Conservation (phyloP, 2,888 invertebrate species). For the Celastrina argiolus region DNA sequence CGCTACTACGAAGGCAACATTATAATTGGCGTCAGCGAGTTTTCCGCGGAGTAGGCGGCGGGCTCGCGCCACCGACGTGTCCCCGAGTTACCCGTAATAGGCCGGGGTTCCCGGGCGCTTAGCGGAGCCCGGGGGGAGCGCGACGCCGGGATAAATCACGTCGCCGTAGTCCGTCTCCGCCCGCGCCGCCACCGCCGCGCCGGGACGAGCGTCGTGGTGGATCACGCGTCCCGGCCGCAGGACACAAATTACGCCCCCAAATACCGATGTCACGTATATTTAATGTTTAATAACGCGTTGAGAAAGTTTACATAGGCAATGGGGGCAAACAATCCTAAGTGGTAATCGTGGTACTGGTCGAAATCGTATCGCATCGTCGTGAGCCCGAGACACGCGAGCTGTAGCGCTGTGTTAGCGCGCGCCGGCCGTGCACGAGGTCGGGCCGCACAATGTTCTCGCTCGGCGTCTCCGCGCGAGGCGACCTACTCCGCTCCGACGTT, state of each 20-base stretch:
- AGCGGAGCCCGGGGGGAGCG: neutral
- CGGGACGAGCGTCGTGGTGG: neutral
- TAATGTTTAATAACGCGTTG: neutral
- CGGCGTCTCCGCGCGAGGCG: neutral
- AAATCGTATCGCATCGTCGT: too few relatives aligned
- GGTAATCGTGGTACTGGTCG: too few relatives aligned
- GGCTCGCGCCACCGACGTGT: neutral
- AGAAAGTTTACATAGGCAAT: neutral
- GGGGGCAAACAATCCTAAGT: too few relatives aligned
- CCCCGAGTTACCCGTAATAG: neutral
- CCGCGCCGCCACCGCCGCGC: neutral
- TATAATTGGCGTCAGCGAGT: neutral
- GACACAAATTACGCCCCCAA: neutral
- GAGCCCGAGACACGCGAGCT: neutral
- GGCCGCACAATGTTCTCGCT: neutral
- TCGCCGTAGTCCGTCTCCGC: neutral
- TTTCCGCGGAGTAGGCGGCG: neutral
- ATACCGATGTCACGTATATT: neutral
- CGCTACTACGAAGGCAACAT: neutral
- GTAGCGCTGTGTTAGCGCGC: neutral
- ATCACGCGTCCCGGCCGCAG: neutral
- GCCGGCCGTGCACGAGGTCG: neutral
- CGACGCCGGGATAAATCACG: neutral
- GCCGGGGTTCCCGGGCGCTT: neutral
- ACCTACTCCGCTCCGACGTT: slow-evolving; percentile 16